phyloP scores from a whole-genome alignment of 2,797 vertebrate genomes.

The Phoeniculus purpureus region DNA sequence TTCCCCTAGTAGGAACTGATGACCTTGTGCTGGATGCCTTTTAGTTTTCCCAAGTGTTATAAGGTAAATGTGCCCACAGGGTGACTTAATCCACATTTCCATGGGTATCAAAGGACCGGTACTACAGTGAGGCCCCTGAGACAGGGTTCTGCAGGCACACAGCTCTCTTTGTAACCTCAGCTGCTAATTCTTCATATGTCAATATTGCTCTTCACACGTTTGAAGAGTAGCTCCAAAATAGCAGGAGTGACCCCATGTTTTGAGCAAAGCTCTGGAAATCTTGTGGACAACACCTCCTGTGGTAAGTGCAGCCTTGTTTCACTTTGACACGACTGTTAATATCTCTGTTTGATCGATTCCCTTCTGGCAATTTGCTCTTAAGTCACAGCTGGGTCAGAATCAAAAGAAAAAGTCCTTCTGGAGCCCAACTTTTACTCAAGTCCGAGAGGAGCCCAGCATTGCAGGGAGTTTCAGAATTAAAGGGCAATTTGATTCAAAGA shows the following conservation, averaged over 20 bases:
- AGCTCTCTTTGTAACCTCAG: neutral
- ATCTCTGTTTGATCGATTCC: slow-evolving; percentile 30
- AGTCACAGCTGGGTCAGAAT: slow-evolving; percentile 28
- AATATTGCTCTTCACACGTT: slow-evolving; percentile 14
- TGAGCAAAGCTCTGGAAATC: slow-evolving; percentile 45
- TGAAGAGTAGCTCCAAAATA: slow-evolving; percentile 1
- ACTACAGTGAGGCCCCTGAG: neutral
- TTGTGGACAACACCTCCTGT: slow-evolving; percentile 14
- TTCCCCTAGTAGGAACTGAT: slow-evolving; percentile 29
- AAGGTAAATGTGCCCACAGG: slow-evolving; percentile 44
- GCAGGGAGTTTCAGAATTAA: slow-evolving; percentile 39
- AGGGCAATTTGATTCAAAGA: slow-evolving; percentile 36
- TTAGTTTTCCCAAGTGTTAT: slow-evolving; percentile 61
- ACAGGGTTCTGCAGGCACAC: slow-evolving; percentile 6
- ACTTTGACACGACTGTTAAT: slow-evolving; percentile 29
- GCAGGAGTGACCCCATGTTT: neutral
- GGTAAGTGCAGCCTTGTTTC: slow-evolving; percentile 1
- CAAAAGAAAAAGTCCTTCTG: slow-evolving; percentile 3
- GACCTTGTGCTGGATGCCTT: slow-evolving; percentile 49
- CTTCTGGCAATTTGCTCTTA: slow-evolving; percentile 26
- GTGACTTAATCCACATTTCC: slow-evolving; percentile 52
- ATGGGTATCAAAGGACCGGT: slow-evolving; percentile 43
- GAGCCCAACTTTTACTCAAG: neutral
- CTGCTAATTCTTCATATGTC: slow-evolving; percentile 25
- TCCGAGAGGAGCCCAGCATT: neutral